phyloP scores from a whole-genome alignment of 2,797 vertebrate genomes.

The Xiphorhynchus erythropygius region DNA sequence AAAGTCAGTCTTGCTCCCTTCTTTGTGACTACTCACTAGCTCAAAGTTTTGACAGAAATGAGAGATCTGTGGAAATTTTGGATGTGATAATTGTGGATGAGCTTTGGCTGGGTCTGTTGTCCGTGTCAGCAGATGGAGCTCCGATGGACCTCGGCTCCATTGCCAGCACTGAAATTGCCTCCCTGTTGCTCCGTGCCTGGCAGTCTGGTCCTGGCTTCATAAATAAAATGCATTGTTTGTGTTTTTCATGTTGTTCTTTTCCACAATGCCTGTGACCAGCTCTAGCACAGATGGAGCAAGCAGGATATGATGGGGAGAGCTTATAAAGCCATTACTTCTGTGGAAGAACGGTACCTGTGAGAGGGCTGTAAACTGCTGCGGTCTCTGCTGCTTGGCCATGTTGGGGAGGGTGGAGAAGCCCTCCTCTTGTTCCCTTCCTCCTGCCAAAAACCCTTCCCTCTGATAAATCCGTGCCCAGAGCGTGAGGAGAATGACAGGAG shows the following conservation, averaged over 20 bases:
- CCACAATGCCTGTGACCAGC: background rate
- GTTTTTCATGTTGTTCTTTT: background rate
- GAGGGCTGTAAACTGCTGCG: background rate
- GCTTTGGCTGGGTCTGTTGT: background rate
- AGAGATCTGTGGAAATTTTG: background rate
- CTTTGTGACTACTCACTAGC: background rate
- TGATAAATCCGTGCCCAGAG: background rate
- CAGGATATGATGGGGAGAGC: background rate
- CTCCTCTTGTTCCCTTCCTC: background rate
- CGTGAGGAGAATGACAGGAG: background rate
- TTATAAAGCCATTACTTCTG: background rate
- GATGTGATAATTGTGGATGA: background rate
- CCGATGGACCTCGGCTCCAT: background rate
- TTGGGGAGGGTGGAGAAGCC: background rate
- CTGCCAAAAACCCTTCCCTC: background rate
- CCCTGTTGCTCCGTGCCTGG: background rate
- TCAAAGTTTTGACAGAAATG: background rate
- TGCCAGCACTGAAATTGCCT: background rate
- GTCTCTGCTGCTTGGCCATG: background rate
- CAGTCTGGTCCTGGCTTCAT: background rate
- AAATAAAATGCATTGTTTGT: background rate
- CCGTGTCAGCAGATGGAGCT: conserved; percentile 49
- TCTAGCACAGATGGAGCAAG: background rate
- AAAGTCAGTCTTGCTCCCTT: background rate
- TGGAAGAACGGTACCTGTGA: background rate